A percentile compares a stretch with the other conserved stretches of the same genome.
Conservation (phyloP, 2,797 vertebrate species). For the Oophaga sylvatica region DNA sequence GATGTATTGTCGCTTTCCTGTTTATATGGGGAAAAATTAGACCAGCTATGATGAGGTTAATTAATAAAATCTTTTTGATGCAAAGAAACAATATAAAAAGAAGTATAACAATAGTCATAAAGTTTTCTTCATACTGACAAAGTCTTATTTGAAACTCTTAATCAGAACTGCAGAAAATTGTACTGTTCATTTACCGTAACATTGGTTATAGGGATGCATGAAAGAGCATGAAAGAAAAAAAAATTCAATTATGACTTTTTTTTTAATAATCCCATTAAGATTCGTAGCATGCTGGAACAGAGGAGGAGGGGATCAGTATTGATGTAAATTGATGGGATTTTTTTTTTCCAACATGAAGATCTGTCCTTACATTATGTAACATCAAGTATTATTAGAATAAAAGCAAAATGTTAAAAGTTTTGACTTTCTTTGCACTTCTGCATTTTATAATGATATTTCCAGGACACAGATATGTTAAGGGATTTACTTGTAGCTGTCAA, state of each 20-base stretch:
- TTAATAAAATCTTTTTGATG: background rate
- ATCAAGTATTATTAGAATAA: slow-evolving; percentile 6
- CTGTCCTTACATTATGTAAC: slow-evolving; percentile 10
- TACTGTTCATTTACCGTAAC: slow-evolving; percentile 48
- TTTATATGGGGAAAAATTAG: background rate
- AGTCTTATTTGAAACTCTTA: slow-evolving; percentile 31
- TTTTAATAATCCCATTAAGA: slow-evolving; percentile 48
- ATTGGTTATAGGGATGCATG: slow-evolving; percentile 48
- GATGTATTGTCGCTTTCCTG: no score
- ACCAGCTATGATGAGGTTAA: background rate
- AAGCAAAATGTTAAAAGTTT: slow-evolving; percentile 37
- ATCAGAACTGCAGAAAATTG: slow-evolving; percentile 46
- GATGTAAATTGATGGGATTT: slow-evolving; percentile 22
- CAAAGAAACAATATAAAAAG: background rate
- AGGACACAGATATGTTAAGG: slow-evolving; percentile 21
- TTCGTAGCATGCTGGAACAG: slow-evolving; percentile 29
- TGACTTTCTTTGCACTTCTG: slow-evolving; percentile 24
- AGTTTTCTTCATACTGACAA: background rate
- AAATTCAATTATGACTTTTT: slow-evolving; percentile 33
- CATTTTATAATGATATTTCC: slow-evolving; percentile 27
- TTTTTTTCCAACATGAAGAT: slow-evolving; percentile 10
- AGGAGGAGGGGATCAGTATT: slow-evolving; percentile 18
- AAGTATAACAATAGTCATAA: background rate
- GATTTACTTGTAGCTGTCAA: slow-evolving; percentile 27
- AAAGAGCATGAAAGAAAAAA: slow-evolving; percentile 36